Evolutionary conservation across 1,140 invertebrate species (phyloP).

Genomic region (Temnothorax curvispinosus): DNA sequence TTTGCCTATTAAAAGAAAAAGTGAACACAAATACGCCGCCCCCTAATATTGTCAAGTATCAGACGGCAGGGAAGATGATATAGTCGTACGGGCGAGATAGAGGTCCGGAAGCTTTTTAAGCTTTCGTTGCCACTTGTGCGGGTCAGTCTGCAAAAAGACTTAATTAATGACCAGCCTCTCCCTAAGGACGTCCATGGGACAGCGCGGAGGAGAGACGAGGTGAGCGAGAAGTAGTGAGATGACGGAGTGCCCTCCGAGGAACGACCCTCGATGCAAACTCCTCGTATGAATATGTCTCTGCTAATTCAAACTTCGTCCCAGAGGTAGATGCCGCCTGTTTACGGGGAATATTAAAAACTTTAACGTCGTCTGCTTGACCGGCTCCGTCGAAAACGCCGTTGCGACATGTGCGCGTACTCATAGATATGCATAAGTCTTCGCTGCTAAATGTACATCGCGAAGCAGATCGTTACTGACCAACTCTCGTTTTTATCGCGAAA

Average conservation of each 20-base stretch:
- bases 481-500: background rate
- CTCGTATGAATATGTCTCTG: constrained; percentile 86
- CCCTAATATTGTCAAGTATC: constrained; percentile 58
- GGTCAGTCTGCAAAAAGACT: constrained; percentile 85
- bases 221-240: constrained; percentile 83
- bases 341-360: constrained; percentile 86
- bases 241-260: constrained; percentile 86
- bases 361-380: constrained; percentile 74
- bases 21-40: background rate
- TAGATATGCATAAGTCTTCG: background rate
- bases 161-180: constrained; percentile 85
- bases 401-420: background rate
- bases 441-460: background rate
- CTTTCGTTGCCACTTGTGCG: constrained; percentile 82
- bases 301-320: constrained; percentile 86
- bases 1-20: background rate
- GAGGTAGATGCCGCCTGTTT: constrained; percentile 83
- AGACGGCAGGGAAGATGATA: constrained; percentile 62
- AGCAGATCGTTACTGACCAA: background rate
- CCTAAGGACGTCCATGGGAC: constrained; percentile 82
- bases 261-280: constrained; percentile 86
- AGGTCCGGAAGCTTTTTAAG: constrained; percentile 75
- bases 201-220: constrained; percentile 73
- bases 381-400: constrained; percentile 46
- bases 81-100: constrained; percentile 39